Evolutionary conservation across 1,140 invertebrate genomes (phyloP), one percentile per base, ranked within the genome.

Genomic region (Notospermus geniculatus): DNA sequence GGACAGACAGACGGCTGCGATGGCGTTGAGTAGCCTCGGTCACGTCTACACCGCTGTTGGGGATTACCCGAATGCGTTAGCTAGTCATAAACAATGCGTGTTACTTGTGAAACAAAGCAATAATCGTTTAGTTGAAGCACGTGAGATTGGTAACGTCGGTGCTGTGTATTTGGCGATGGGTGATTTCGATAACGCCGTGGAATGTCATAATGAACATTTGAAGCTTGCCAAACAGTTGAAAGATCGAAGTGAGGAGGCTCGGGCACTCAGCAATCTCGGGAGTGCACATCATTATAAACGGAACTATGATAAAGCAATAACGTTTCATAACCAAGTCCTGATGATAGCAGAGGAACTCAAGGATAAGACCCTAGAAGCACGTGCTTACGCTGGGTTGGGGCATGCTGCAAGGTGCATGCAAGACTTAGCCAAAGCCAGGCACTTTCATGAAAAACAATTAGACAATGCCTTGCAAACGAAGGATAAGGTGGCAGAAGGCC

Each of bases 41-140:
- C 95, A 98, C 78, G 94, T 98, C 0, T 97, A 97, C 82, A 95
- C 93, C 25, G 94, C 94, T 2, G 92, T 95, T 54, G 93, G 94
- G 7, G 95, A 98, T 81, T 92, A 95, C 71, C 90, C 92, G 0
- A 98, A 97, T 82, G 94, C 95, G 0, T 80, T 98, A 29, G 92
- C 93, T 2, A 94, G 92, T 52, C 95, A 98, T 80, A 96, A 97
- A 74, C 95, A 97, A 77, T 97, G 94, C 81, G 92, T 97, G 0
- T 91, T 97, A 73, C 83, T 98, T 17, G 91, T 95, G 0, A 94
- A 95, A 79, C 93, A 97, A 80, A 91, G 94, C 84, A 90, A 90
- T 0, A 93, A 97, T 82, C 85, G 89, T 30, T 82, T 96, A 17
- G 45, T 62, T 4, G 93, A 95, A 74, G 93, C 95, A 0, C 81